phyloP scores from a whole-genome alignment of 2,113 vertebrate genomes.

The Alexandromys fortis region DNA sequence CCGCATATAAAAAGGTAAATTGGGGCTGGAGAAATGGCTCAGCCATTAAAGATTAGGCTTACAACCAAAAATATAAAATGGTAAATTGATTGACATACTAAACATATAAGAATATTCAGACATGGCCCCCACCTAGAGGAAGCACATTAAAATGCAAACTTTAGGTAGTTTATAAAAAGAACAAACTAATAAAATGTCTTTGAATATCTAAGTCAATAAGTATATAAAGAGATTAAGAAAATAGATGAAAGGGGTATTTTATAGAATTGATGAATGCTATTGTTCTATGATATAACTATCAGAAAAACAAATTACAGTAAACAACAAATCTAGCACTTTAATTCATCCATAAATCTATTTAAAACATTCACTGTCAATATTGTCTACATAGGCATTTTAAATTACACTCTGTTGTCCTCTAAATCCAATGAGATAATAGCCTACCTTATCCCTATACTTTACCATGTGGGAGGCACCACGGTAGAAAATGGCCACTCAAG shows the following conservation, averaged over 20 bases:
- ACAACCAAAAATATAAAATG: neutral
- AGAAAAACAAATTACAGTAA: neutral
- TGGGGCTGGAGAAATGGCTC: neutral
- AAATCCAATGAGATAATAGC: neutral
- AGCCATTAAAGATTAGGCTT: no score
- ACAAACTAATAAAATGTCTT: neutral
- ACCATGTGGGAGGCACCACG: neutral
- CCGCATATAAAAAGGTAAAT: neutral
- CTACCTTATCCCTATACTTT: neutral
- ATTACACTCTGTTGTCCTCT: neutral
- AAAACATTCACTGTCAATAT: neutral
- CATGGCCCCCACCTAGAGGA: constrained; percentile 61
- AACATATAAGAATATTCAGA: neutral
- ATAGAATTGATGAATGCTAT: neutral
- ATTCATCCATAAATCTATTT: neutral
- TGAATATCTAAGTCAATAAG: fast-evolving
- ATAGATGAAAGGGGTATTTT: neutral
- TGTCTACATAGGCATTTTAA: neutral
- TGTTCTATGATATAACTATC: neutral
- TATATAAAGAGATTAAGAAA: neutral
- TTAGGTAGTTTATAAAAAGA: neutral
- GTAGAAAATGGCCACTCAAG: neutral
- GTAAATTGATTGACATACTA: constrained; percentile 14
- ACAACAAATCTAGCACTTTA: neutral
- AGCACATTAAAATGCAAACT: neutral